These are phyloP conservation scores for Morone chrysops DNA, from an alignment of 2,113 vertebrate genomes.

Conservation along the genomic window DNA sequence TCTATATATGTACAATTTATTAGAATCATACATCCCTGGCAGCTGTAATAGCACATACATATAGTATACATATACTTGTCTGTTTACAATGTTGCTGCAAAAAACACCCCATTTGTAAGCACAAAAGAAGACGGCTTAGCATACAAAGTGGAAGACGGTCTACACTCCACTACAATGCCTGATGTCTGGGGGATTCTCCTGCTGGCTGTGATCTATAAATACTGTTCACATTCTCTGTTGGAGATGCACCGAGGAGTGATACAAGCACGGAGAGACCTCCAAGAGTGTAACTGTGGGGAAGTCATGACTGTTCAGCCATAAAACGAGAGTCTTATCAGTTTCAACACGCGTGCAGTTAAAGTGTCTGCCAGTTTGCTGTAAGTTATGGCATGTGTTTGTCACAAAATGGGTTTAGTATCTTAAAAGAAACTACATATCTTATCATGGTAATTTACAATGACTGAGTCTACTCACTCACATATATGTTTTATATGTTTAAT, in stretches of 20 bases:
- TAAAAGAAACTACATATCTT: neutral
- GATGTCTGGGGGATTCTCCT: conserved; percentile 70
- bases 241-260: conserved; percentile 49
- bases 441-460: neutral
- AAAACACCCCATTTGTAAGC: conserved; percentile 38
- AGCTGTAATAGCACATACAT: neutral
- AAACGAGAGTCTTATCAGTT: conserved; percentile 67
- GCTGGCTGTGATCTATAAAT: conserved; percentile 74
- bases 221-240: conserved; percentile 64
- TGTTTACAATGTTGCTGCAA: conserved; percentile 39
- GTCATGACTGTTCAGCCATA: conserved; percentile 51
- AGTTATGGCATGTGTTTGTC: neutral
- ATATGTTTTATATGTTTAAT: too few relatives aligned
- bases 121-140: conserved; percentile 65
- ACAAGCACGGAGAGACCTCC: conserved; percentile 60
- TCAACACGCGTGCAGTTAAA: conserved; percentile 55
- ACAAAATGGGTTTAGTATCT: neutral
- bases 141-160: conserved; percentile 69
- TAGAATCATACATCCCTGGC: conserved; percentile 1
- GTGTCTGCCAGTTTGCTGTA: conserved; percentile 20
- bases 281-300: conserved; percentile 51
- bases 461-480: neutral
- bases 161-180: conserved; percentile 52
- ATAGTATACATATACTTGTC: neutral
- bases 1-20: neutral